A percentile compares a stretch with the other conserved stretches of the same genome.
phyloP scores from a whole-genome alignment of 2,797 vertebrate species.

The Salmo trutta region DNA sequence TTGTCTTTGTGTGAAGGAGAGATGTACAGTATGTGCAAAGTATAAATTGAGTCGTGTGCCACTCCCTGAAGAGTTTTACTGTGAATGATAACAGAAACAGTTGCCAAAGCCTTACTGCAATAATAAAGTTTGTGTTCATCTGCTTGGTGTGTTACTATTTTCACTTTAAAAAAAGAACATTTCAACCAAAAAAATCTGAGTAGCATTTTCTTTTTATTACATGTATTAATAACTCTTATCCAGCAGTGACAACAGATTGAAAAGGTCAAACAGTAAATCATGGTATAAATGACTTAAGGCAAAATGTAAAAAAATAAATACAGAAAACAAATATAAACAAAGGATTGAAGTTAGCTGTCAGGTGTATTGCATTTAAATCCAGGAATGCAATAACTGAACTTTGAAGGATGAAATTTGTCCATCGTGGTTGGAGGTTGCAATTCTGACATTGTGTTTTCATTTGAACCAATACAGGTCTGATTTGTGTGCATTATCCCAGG shows the following conservation, averaged over 20 bases:
- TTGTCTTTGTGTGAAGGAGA: not conserved
- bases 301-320: constrained; percentile 40
- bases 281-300: constrained; percentile 31
- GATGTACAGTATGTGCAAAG: not conserved
- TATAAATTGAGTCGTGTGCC: not conserved
- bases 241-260: not conserved
- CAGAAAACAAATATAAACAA: constrained; percentile 26
- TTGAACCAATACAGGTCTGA: not conserved
- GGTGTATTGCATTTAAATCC: constrained; percentile 30
- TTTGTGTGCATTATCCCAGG: not conserved
- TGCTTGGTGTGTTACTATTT: constrained; percentile 11
- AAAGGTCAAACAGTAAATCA: constrained; percentile 7
- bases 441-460: not conserved
- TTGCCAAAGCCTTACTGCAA: constrained; percentile 54
- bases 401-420: constrained; percentile 11
- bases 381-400: constrained; percentile 7
- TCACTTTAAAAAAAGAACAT: constrained; percentile 1
- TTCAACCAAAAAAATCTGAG: not conserved
- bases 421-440: constrained; percentile 1
- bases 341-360: not conserved
- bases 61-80: not conserved
- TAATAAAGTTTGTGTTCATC: constrained; percentile 65
- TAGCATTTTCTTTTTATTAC: not conserved
- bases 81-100: not conserved
- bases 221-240: not conserved